Evolutionary conservation across 2,113 vertebrate genomes (phyloP).

Genomic region (Emydura subglobosa): DNA sequence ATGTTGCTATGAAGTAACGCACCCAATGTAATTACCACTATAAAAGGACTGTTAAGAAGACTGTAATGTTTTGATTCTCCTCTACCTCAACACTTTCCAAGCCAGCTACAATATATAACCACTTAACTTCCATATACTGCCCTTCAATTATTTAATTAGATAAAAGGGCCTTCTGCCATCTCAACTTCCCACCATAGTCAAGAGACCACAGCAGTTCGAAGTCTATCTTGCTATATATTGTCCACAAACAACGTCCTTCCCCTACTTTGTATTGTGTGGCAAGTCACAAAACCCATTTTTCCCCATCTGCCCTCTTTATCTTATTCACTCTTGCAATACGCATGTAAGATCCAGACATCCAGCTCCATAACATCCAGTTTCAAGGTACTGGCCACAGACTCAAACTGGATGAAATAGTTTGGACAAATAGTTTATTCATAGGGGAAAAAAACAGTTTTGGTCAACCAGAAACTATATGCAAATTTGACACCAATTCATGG

Average conservation of each 20-base stretch:
- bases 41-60: not conserved
- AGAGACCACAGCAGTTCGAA: not conserved
- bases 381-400: not conserved
- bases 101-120: not conserved
- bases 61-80: not conserved
- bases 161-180: not conserved
- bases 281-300: not conserved
- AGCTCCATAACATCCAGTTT: not conserved
- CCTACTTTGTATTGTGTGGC: not conserved
- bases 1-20: conserved; percentile 8
- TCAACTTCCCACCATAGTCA: not conserved
- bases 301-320: not conserved
- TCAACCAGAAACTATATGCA: not conserved
- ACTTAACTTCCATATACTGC: not conserved
- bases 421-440: not conserved
- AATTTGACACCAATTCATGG: not conserved
- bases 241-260: not conserved
- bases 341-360: not conserved
- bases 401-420: not conserved
- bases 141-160: not conserved
- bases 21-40: conserved; percentile 8
- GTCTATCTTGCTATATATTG: not conserved
- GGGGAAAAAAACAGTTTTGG: not conserved
- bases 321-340: not conserved
- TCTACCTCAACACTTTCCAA: not conserved